phyloP scores from a whole-genome alignment of 2,888 invertebrate genomes.

The Troilus luridus region DNA sequence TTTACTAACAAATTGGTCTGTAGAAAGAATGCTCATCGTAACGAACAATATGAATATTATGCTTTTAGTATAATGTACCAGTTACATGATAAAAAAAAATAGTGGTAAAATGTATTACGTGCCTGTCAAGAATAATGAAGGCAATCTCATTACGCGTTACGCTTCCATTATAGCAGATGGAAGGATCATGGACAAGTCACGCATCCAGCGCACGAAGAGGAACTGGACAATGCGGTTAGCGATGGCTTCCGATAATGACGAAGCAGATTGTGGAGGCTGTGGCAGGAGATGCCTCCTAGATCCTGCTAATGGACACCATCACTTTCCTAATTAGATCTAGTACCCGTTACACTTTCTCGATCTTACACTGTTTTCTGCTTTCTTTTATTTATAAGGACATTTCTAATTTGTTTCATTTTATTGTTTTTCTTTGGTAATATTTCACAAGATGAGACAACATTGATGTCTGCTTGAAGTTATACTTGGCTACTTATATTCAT shows the following conservation, averaged over 20 bases:
- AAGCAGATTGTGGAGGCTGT: slow-evolving; percentile 39
- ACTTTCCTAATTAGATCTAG: slow-evolving; percentile 23
- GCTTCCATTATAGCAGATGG: slow-evolving; percentile 6
- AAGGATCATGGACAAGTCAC: slow-evolving; percentile 25
- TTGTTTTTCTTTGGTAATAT: neutral
- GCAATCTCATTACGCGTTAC: slow-evolving; percentile 39
- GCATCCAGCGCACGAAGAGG: slow-evolving; percentile 20
- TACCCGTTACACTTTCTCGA: slow-evolving; percentile 27
- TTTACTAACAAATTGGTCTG: no score
- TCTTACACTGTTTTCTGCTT: neutral
- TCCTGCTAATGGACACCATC: slow-evolving; percentile 13
- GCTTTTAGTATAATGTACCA: neutral
- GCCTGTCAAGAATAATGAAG: neutral
- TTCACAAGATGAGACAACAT: neutral
- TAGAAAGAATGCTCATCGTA: no score
- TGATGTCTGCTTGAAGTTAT: neutral
- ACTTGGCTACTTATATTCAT: no score
- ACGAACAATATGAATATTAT: neutral
- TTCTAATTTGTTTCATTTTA: neutral
- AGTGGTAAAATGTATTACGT: neutral
- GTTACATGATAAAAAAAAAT: neutral
- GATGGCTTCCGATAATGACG: slow-evolving; percentile 20
- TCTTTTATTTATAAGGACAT: slow-evolving; percentile 15
- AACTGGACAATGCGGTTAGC: neutral
- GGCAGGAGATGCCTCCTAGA: slow-evolving; percentile 36